These are phyloP conservation scores for Phymastichus coffea DNA, from an alignment of 1,140 invertebrate genomes.

Conservation along the genomic window DNA sequence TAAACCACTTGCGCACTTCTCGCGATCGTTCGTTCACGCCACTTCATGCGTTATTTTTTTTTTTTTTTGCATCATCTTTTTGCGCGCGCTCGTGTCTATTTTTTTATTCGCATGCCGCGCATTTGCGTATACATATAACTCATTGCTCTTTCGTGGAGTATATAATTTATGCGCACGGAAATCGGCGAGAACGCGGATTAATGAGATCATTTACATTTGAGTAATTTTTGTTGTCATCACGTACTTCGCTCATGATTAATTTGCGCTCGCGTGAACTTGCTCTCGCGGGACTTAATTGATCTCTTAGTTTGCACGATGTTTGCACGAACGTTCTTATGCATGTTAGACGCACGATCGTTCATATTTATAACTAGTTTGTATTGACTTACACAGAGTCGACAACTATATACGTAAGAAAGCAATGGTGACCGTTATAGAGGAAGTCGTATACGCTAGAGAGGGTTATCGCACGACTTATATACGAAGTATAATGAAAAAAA, in stretches of 20 bases:
- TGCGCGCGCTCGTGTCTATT: not conserved
- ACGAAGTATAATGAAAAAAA: no score
- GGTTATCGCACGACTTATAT: no score
- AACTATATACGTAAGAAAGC: not conserved
- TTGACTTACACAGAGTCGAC: constrained; percentile 2
- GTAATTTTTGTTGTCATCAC: not conserved
- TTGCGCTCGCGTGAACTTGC: no score
- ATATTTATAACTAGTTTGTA: no score
- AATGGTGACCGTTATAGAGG: constrained; percentile 17
- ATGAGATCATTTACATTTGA: not conserved
- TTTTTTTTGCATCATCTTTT: no score
- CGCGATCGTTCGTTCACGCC: no score
- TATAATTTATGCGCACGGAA: constrained; percentile 3
- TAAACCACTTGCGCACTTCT: constrained; percentile 1
- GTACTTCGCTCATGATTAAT: no score
- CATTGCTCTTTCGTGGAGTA: not conserved
- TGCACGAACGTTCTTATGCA: not conserved
- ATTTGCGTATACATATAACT: not conserved
- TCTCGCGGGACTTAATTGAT: no score
- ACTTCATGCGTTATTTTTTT: no score
- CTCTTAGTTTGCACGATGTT: not conserved
- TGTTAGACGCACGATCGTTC: not conserved
- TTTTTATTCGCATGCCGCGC: not conserved
- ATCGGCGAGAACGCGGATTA: not conserved
- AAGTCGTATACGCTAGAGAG: constrained; percentile 16